Base-by-base conservation (phyloP, 2,888 invertebrate species). In the Mechanitis messenoides region DNA sequence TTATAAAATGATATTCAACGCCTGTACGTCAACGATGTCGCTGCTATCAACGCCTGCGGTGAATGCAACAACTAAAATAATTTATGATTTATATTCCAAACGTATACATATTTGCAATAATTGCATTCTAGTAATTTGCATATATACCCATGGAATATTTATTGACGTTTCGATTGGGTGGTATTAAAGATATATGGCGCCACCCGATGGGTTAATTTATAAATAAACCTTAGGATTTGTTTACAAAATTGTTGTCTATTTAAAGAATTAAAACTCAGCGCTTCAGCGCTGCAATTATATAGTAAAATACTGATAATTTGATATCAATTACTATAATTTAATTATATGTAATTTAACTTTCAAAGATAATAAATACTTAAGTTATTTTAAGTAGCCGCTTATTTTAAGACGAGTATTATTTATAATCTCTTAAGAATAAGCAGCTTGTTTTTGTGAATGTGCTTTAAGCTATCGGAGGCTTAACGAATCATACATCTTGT, bases 81-180 rank as follows among this genome's bases (percentile, higher is more conserved):
- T 79, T 80, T 79, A 80, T 77, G 74, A 76, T 83, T 83, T 73
- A 74, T 75, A 84, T 81, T 82, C 82, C 71, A 71, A 74, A 72
- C 80, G 75, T 76, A 71, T 74, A 72, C 72, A 76, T 75, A 76
- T 78, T 71, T 77, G 76, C 76, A 78, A 81, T 83, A 77, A 82
- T 80, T 79, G 79, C 77, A 79, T 79, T 77, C 74, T 66, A 56
- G 28, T 50, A 61, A 71, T 69, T 68, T 64, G 64, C 69, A 69
- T 68, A 63, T 66, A 60, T 62, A 68, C 65, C 58, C 31, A 47
- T 62, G 31, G 69, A 70, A 73, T 71, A 68, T 66, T 64, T 68
- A 70, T 68, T 64, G 45, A 58, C 3, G 6, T 20, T n/a, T 53
- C 38, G 31, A 33, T 53, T 50, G 50, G 50, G 50, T 31, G 7